phyloP scores from a whole-genome alignment of 2,113 vertebrate species.

The Tragelaphus imberbis region DNA sequence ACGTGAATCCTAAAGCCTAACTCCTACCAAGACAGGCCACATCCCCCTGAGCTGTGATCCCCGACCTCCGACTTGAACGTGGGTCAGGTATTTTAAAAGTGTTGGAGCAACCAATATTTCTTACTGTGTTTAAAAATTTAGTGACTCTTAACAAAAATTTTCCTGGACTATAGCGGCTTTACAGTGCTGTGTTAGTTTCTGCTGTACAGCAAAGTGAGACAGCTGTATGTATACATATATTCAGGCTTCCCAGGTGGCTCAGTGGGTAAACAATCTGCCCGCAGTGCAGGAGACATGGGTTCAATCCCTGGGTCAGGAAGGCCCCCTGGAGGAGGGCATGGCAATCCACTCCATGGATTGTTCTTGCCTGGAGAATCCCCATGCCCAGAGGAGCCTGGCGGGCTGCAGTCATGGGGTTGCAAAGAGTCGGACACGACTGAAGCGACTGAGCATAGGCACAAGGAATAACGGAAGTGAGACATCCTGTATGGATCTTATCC shows the following conservation, averaged over 20 bases:
- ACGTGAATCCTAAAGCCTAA: not conserved
- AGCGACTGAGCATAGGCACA: not conserved
- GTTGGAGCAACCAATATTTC: not conserved
- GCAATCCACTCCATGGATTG: not conserved
- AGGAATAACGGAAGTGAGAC: not conserved
- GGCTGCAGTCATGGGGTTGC: not conserved
- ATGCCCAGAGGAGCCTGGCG: not conserved
- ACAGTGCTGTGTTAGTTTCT: not conserved
- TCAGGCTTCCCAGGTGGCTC: not conserved
- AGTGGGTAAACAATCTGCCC: not conserved
- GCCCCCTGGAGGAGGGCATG: not conserved
- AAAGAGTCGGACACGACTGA: accelerated
- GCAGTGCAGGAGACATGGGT: not conserved
- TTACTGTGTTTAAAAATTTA: not conserved
- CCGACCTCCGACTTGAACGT: not conserved
- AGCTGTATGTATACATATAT: not conserved
- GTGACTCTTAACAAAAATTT: not conserved
- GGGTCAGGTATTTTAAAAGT: not conserved
- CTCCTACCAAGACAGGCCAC: not conserved
- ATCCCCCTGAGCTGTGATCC: not conserved
- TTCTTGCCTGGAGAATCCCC: not conserved
- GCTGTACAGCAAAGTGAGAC: not conserved
- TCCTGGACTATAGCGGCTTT: not conserved
- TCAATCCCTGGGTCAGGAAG: not conserved
- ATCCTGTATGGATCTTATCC: not conserved